Base-by-base conservation (phyloP, 1,140 invertebrate species). In the Monomorium pharaonis region DNA sequence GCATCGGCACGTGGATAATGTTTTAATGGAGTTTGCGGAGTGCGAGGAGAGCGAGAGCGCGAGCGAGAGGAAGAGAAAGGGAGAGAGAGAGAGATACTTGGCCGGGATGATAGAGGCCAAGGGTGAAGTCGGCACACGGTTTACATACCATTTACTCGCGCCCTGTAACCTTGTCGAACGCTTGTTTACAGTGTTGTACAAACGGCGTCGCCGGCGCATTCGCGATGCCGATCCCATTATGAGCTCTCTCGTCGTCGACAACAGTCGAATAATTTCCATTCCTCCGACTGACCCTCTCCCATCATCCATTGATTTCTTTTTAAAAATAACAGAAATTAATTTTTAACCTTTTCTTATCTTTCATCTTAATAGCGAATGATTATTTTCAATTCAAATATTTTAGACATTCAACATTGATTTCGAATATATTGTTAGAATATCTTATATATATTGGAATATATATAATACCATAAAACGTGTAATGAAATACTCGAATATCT, bases 1-100 rank as follows among this genome's bases (percentile, higher is more conserved):
- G 94, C 94, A 95, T 95, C 94, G 94, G 92, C 91, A 95, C 94
- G 94, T 95, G 93, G 92, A 93, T 95, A 95, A 95, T 95, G 94
- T 94, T 95, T 95, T 95, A 95, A 95, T 95, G 95, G 95, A 95
- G 95, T 95, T 95, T 95, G 94, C 92, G 90, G 93, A 95, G 92
- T 92, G 88, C 89, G 91, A 90, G 88, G 78, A 80, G 78, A 54
- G 60, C 37, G 60, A 69, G 81, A 85, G 88, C 85, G 37, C 24
- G 58, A 1, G 58, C 7, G 63, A 67, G 60, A 16, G 14, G 16
- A 27, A n/a, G 21, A 27, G 60, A 16, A n/a, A 21, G 42, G 14
- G 21, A 27, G 21, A 27, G 42, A 27, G 27, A 63, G 51, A 58
- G 37, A 51, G 51, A 72, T 83, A 83, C 78, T 83, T 89, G 89